Evolutionary conservation across 2,113 vertebrate genomes (phyloP).

Genomic region (Noctilio leporinus): DNA sequence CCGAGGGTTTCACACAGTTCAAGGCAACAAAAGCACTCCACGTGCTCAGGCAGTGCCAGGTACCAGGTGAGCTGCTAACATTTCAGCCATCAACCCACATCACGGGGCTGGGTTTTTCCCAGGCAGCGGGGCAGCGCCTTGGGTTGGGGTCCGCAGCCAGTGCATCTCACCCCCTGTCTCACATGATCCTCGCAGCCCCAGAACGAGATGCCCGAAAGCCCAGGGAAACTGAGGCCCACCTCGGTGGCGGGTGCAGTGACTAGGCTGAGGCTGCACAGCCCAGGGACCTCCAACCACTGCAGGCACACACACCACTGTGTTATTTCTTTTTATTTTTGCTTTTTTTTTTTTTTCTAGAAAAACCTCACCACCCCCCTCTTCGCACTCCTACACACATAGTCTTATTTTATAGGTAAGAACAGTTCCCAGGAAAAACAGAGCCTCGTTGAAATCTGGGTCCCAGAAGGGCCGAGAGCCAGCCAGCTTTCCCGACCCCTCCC

Average conservation of each 20-base stretch:
- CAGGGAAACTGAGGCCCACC: background rate
- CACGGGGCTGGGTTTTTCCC: rapidly evolving
- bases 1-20: background rate
- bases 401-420: slow-evolving; percentile 38
- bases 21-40: background rate
- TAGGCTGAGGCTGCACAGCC: background rate
- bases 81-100: background rate
- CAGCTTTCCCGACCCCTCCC: rapidly evolving
- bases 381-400: background rate
- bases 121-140: rapidly evolving
- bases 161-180: rapidly evolving
- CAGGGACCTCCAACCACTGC: background rate
- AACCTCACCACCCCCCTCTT: background rate
- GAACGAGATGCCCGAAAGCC: background rate
- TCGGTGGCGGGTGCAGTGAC: background rate
- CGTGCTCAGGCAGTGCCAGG: background rate
- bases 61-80: rapidly evolving
- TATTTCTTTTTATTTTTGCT: background rate
- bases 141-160: rapidly evolving
- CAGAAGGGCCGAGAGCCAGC: background rate
- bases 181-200: rapidly evolving
- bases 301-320: background rate
- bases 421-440: slow-evolving; percentile 15
- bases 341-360: slow-evolving; percentile 19
- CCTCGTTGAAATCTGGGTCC: background rate